phyloP scores from a whole-genome alignment of 2,113 vertebrate genomes.

The Scatophagus argus region DNA sequence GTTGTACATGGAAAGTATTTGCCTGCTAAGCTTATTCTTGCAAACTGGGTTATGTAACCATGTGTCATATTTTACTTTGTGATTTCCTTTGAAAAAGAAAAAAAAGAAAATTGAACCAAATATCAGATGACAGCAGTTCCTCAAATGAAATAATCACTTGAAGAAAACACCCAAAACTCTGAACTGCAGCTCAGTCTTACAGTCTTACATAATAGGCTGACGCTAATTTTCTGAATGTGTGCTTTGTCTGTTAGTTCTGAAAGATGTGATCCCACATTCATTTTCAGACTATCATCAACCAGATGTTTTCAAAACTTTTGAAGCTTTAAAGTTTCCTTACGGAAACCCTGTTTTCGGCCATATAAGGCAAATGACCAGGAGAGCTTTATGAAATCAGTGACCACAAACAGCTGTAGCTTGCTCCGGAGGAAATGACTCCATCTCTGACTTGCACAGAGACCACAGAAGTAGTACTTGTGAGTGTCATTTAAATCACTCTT shows the following conservation, averaged over 20 bases:
- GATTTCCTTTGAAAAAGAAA: neutral
- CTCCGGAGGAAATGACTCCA: slow-evolving; percentile 44
- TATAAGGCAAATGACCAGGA: slow-evolving; percentile 41
- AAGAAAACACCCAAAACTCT: neutral
- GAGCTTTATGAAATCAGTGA: slow-evolving; percentile 33
- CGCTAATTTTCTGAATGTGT: neutral
- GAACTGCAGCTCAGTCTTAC: neutral
- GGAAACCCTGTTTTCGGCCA: slow-evolving; percentile 1
- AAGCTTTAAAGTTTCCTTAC: slow-evolving; percentile 11
- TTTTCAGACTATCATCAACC: neutral
- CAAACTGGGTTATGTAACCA: slow-evolving; percentile 16
- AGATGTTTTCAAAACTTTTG: neutral
- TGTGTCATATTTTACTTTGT: neutral
- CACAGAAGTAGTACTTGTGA: slow-evolving; percentile 6
- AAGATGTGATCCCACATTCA: neutral
- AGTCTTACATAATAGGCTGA: slow-evolving; percentile 8
- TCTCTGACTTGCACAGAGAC: slow-evolving; percentile 26
- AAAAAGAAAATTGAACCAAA: neutral
- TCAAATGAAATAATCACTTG: neutral
- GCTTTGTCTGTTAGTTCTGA: slow-evolving; percentile 3
- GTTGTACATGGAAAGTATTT: slow-evolving; percentile 13
- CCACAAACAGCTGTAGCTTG: slow-evolving; percentile 50
- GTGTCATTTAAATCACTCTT: slow-evolving; percentile 4
- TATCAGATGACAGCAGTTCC: neutral
- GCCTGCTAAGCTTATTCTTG: neutral